phyloP scores from a whole-genome alignment of 2,113 vertebrate species.

The Takifugu bimaculatus region DNA sequence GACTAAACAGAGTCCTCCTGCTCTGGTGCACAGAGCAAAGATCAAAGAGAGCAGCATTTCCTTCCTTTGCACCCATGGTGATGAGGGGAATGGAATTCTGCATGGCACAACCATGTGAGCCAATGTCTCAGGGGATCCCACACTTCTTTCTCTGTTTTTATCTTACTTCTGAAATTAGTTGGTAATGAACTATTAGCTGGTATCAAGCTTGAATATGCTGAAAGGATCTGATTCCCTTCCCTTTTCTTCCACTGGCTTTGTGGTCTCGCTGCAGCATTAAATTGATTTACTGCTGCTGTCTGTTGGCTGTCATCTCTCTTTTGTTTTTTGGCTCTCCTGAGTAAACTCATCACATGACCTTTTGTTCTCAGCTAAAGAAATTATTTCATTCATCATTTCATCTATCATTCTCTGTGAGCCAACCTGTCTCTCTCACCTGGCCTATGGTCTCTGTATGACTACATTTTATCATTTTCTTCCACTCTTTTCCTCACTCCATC shows the following conservation, averaged over 20 bases:
- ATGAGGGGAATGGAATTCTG: constrained; percentile 8
- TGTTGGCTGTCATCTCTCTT: constrained; percentile 27
- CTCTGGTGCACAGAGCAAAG: constrained; percentile 15
- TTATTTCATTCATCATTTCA: constrained; percentile 42
- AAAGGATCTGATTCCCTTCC: constrained; percentile 9
- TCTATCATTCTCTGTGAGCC: constrained; percentile 6
- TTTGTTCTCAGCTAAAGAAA: constrained; percentile 22
- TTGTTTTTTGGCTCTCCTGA: constrained; percentile 27
- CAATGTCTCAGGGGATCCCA: constrained; percentile 46
- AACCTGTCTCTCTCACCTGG: constrained; percentile 14
- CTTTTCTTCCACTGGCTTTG: constrained; percentile 4
- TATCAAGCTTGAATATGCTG: constrained; percentile 25
- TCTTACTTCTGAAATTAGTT: no score
- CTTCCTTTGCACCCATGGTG: constrained; percentile 21
- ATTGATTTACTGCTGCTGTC: constrained; percentile 2
- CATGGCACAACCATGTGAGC: constrained; percentile 36
- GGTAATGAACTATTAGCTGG: constrained; percentile 1
- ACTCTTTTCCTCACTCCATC: neutral
- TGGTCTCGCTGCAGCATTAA: neutral
- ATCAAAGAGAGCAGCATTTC: constrained; percentile 37
- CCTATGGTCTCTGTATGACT: constrained; percentile 23
- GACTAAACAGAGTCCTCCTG: constrained; percentile 8
- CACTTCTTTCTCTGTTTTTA: neutral
- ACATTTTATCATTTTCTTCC: constrained; percentile 4
- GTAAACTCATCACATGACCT: constrained; percentile 5